Base-by-base conservation (phyloP, 2,888 invertebrate genomes). In the Cephus pulcher region DNA sequence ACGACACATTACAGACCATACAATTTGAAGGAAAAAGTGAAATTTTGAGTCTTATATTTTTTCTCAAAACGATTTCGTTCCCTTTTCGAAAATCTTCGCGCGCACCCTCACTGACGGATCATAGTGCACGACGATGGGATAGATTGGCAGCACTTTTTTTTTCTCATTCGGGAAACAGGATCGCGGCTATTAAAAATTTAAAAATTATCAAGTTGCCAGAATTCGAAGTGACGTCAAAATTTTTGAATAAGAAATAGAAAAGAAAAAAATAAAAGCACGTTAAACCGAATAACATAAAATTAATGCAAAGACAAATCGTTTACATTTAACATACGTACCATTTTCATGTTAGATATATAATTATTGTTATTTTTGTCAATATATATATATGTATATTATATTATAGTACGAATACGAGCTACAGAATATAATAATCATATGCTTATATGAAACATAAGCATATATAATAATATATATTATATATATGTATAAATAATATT, bases 401-500 rank as follows among this genome's bases (percentile, higher is more conserved):
- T 74, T n/a, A 35, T 34, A 74, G 11, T 74, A 74, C 35, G 74
- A 74, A 74, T 35, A 74, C 74, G 74, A 78, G 76, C 81, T 84
- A 83, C 79, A 80, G 81, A 84, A 84, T 84, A 80, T 81, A 40
- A 80, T 77, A 81, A 83, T 76, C 35, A 15, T 34, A 82, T 79
- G 81, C 74, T 76, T 78, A 82, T 78, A 73, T 79, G 73, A 12
- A 35, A 76, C 78, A 73, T 81, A 80, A 73, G 74, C 81, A 80
- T 83, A 82, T 82, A 81, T 81, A 77, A 84, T 81, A 82, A 82
- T 84, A 84, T 83, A 83, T 82, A 86, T 84, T 76, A 78, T 82
- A 81, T 82, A 82, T 83, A 82, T 82, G 82, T 85, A 85, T 84
- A 82, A 84, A 82, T 79, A 76, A 56, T 71, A 76, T 82, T 84